Evolutionary conservation across 2,113 vertebrate species (phyloP).

Genomic region (Dicrurus megarhynchus): DNA sequence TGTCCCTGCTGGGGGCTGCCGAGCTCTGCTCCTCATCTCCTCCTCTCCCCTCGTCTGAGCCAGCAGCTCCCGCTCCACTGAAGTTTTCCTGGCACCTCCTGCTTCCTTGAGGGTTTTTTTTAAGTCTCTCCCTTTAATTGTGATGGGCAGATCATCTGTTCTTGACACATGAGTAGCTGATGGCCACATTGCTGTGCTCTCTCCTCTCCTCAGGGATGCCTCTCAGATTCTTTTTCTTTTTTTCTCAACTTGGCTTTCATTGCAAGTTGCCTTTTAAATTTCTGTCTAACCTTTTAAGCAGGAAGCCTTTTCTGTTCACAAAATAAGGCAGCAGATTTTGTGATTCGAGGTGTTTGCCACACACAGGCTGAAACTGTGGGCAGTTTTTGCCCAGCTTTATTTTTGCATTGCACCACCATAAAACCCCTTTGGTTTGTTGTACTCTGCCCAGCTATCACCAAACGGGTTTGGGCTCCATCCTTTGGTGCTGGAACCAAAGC

Average conservation of each 20-base stretch:
- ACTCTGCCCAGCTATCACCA: background rate
- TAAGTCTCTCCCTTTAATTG: slow-evolving; percentile 4
- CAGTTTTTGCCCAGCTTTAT: background rate
- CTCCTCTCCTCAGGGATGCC: slow-evolving; percentile 12
- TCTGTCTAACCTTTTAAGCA: background rate
- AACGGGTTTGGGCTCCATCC: background rate
- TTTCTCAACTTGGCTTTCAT: background rate
- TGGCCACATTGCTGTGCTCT: background rate
- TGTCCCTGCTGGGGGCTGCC: background rate
- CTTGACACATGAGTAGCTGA: slow-evolving; percentile 15
- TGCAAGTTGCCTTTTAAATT: slow-evolving; percentile 9
- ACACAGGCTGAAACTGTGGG: accelerated
- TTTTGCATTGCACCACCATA: accelerated
- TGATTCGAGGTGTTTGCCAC: background rate
- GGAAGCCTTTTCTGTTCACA: background rate
- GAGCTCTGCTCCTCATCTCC: background rate
- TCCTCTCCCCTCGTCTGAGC: background rate
- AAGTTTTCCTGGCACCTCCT: slow-evolving; percentile 30
- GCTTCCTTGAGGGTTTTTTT: background rate
- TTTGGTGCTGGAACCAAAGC: background rate
- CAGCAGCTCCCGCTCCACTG: background rate
- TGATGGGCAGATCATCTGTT: slow-evolving; percentile 13
- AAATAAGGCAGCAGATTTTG: background rate
- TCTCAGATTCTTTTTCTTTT: background rate
- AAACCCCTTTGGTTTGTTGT: background rate